These are phyloP conservation scores for Ceratotherium simum DNA, from an alignment of 2,113 vertebrate species.

Conservation along the genomic window DNA sequence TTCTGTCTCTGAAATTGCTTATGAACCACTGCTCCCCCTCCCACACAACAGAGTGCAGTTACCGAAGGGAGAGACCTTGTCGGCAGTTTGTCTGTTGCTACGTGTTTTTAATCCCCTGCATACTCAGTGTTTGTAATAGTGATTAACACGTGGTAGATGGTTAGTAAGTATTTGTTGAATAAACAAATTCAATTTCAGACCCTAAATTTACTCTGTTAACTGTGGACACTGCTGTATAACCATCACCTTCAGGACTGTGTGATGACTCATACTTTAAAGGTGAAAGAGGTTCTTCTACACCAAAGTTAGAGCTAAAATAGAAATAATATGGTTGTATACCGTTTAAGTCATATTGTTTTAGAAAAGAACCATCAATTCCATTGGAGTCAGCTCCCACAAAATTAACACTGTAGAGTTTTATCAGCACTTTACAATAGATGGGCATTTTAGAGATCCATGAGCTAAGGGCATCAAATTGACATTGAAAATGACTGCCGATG, in stretches of 20 bases:
- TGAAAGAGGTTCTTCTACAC: not conserved
- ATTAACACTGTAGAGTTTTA: conserved; percentile 3
- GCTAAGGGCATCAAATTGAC: not conserved
- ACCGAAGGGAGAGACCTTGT: not conserved
- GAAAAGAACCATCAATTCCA: not conserved
- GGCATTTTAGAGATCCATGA: conserved; percentile 46
- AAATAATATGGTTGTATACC: not conserved
- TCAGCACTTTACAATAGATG: not conserved
- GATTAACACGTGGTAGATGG: not conserved
- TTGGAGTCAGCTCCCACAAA: not conserved
- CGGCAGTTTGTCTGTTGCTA: not conserved
- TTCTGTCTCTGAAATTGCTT: not conserved
- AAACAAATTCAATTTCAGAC: not conserved
- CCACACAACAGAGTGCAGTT: not conserved
- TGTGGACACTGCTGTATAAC: not conserved
- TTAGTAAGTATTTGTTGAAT: not conserved
- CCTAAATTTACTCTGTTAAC: not conserved
- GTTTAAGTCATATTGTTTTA: conserved; percentile 24
- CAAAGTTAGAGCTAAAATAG: conserved; percentile 14
- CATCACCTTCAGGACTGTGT: not conserved
- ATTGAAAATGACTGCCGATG: not conserved
- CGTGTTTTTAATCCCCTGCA: not conserved
- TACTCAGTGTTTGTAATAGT: not conserved
- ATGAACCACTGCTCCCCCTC: not conserved
- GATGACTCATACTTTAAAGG: not conserved